Conservation (phyloP, 2,888 invertebrate genomes). For the Ochropleura plecta region DNA sequence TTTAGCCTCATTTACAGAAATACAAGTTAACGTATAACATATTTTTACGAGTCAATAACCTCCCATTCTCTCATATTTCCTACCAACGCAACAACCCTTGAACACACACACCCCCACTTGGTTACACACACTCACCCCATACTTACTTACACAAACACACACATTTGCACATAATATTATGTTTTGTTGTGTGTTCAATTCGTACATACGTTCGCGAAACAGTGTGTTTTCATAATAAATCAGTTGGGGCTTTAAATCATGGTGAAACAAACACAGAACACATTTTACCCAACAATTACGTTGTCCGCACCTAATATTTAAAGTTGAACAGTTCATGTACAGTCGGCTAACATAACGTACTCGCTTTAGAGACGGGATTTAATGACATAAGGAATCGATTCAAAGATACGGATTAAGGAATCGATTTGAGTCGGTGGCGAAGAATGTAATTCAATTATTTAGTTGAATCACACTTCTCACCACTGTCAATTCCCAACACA, state of each 20-base stretch:
- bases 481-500: too few species aligned
- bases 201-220: slow-evolving; percentile 54
- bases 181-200: slow-evolving; percentile 30
- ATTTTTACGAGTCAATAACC: slow-evolving; percentile 63
- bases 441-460: slow-evolving; percentile 22
- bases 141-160: background rate
- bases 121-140: background rate
- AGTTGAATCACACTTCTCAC: too few species aligned
- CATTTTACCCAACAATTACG: slow-evolving; percentile 65
- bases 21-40: slow-evolving; percentile 49
- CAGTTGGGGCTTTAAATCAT: slow-evolving; percentile 63
- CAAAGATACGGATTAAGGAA: slow-evolving; percentile 4
- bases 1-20: slow-evolving; percentile 23
- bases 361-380: slow-evolving; percentile 31
- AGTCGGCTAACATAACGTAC: slow-evolving; percentile 52
- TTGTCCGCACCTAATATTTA: slow-evolving; percentile 70
- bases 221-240: slow-evolving; percentile 63
- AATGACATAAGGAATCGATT: slow-evolving; percentile 46
- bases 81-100: slow-evolving; percentile 38
- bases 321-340: slow-evolving; percentile 62
- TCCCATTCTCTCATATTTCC: slow-evolving; percentile 42
- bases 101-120: slow-evolving; percentile 16
- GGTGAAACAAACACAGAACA: slow-evolving; percentile 54
- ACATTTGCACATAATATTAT: slow-evolving; percentile 4
- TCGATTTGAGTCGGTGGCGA: slow-evolving; percentile 22